phyloP scores from a whole-genome alignment of 2,888 invertebrate genomes.

The Lapara coniferarum region DNA sequence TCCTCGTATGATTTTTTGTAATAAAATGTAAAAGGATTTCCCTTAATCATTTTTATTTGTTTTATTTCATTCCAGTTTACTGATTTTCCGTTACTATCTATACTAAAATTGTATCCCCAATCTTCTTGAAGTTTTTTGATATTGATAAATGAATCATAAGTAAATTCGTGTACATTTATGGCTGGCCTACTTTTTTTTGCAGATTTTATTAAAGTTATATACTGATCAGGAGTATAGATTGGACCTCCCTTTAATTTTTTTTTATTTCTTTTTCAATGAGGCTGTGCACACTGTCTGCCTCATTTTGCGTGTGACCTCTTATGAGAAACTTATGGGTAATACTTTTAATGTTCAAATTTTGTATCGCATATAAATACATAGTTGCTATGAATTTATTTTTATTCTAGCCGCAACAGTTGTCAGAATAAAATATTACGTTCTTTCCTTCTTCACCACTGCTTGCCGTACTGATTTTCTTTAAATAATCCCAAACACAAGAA shows the following conservation, averaged over 20 bases:
- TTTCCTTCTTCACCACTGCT: slow-evolving; percentile 23
- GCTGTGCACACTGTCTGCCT: slow-evolving; percentile 37
- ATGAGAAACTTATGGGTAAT: slow-evolving; percentile 53
- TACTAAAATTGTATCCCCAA: too few species aligned
- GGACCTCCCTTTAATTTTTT: slow-evolving; percentile 31
- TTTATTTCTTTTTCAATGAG: slow-evolving; percentile 31
- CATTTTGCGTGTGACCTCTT: slow-evolving; percentile 53
- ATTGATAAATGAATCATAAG: too few species aligned
- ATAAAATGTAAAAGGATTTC: too few species aligned
- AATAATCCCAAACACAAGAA: slow-evolving; percentile 33
- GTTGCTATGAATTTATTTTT: slow-evolving; percentile 44
- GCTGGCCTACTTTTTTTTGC: slow-evolving; percentile 27
- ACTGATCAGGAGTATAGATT: slow-evolving; percentile 30
- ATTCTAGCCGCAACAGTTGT: slow-evolving; percentile 48
- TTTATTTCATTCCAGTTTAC: too few species aligned
- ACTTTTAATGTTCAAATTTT: slow-evolving; percentile 36
- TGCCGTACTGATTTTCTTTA: slow-evolving; percentile 6
- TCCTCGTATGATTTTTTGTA: too few species aligned
- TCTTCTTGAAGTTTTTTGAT: too few species aligned
- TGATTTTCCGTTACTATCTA: too few species aligned
- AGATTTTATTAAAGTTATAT: slow-evolving; percentile 28
- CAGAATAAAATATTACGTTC: slow-evolving; percentile 45
- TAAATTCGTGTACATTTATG: too few species aligned
- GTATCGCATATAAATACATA: slow-evolving; percentile 38
- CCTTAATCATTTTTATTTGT: too few species aligned